A percentile compares a stretch with the other conserved stretches of the same genome.
Evolutionary conservation across 1,140 invertebrate genomes (phyloP).

Genomic region (Chironomus striatipennis): DNA sequence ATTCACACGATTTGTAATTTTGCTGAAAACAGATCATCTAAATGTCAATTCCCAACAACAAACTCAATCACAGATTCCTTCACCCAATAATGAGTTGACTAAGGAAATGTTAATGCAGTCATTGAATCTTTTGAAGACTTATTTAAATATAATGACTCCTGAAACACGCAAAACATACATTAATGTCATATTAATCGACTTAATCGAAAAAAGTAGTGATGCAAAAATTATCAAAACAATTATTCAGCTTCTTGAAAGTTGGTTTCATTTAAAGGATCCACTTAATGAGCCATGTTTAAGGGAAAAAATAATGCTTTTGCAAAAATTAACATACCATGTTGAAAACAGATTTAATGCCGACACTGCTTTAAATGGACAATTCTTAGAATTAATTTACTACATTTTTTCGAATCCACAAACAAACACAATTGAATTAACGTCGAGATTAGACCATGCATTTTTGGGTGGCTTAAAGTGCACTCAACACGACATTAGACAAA

Average conservation of each 20-base stretch:
- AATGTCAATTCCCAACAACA: conserved; percentile 36
- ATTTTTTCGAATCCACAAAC: conserved; percentile 86
- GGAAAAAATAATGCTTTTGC: conserved; percentile 87
- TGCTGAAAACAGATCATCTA: conserved; percentile 84
- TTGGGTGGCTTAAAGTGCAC: conserved; percentile 79
- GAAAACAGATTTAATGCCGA: conserved; percentile 90
- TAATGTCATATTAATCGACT: conserved; percentile 76
- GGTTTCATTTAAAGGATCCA: conserved; percentile 71
- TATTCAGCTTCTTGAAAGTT: conserved; percentile 77
- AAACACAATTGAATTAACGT: conserved; percentile 78
- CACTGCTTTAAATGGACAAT: conserved; percentile 78
- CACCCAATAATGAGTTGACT: conserved; percentile 35
- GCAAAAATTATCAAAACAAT: conserved; percentile 91
- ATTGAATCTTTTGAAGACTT: conserved; percentile 87
- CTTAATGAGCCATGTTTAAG: conserved; percentile 70
- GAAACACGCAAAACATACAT: conserved; percentile 95
- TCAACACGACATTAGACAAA: conserved; percentile 80
- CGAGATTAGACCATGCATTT: conserved; percentile 93
- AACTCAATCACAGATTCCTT: background rate
- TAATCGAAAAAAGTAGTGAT: conserved; percentile 92
- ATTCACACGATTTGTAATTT: conserved; percentile 86
- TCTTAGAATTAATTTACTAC: conserved; percentile 86
- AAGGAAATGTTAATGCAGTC: conserved; percentile 62
- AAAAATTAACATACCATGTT: conserved; percentile 91
- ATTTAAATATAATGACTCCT: conserved; percentile 85